Evolutionary conservation across 2,888 invertebrate genomes (phyloP), one percentile per base, ranked within the genome.

Genomic region (Cephus pulcher): DNA sequence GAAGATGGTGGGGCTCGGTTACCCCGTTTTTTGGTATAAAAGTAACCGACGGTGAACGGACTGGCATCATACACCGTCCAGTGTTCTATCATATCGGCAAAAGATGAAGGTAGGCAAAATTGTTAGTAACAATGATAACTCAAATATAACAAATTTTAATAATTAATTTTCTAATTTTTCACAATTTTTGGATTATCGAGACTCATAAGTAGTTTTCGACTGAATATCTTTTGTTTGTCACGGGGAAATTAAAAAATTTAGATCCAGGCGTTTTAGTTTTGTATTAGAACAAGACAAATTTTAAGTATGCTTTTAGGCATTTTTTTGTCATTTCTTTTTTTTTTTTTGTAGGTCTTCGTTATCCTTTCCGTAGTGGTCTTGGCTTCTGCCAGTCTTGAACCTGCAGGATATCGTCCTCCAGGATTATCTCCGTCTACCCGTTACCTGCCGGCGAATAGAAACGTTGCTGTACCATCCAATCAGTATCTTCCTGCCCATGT

Each of bases 401-500:
- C 89, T 73, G 83, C 85, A 12, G 86, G 86, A 56, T 87, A 89
- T 84, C 82, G 81, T 78, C 82, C 84, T 75, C 86, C 88, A 73
- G 85, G 86, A 80, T 81, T 85, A 69, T 76, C 79, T 69, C 79
- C 82, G 70, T 76, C 84, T 69, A 32, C 83, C 30, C 80, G 78
- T 69, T 85, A 86, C 76, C 74, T 82, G n/a, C 82, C 84, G 1
- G 79, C 82, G 2, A 80, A 77, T 69, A 77, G 79, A 40, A 76
- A 76, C 69, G 33, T 70, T 70, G 30, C 30, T 33, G 11, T 83
- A 35, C 88, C 86, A 33, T 85, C 92, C 88, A 82, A 91, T 86
- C 91, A 92, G 75, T 93, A 93, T 85, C 84, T 84, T 37, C 84
- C 82, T 37, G 92, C 80, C 90, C 92, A 80, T 69, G 32, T 78